Base-by-base conservation (phyloP, 2,888 invertebrate species). In the Thelaira solivaga region DNA sequence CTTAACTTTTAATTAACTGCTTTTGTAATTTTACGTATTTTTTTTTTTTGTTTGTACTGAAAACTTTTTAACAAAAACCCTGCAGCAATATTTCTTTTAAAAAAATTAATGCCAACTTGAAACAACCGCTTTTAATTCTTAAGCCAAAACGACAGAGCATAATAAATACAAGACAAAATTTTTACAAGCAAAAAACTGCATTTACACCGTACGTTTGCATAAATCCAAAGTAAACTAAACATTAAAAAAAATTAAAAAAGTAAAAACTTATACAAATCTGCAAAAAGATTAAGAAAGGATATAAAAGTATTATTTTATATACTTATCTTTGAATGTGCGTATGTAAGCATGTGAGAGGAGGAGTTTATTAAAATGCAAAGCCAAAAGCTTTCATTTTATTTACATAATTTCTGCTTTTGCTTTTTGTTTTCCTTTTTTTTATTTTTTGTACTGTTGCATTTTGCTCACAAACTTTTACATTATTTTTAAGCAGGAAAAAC, bases 331-430 rank as follows among this genome's bases (percentile, higher is more conserved):
- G 20, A n/a, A n/a, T n/a, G n/a, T n/a, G n/a, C n/a, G n/a, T n/a
- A n/a, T n/a, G n/a, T 20, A 3, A 11, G 18, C 41, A 26, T 47
- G 24, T 53, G 68, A 68, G 57, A 68, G 73, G 43, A n/a, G 57
- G n/a, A 68, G 68, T 73, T 64, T 68, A 73, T 73, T 68, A 71
- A 76, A 71, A 77, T 68, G 57, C 62, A 73, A 73, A 73, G 41
- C 67, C 62, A 34, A 61, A 43, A 39, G 71, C 55, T 49, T 45
- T 1, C 29, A 20, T 16, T 31, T 59, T 41, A 61, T 43, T 61
- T 31, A 18, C 13, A 13, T 36, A 43, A 16, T 22, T 34, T 24
- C 16, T 67, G 6, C 22, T 16, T 26, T 6, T 65, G 4, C 31
- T 26, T 18, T 18, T 47, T 5, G 2, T 18, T 4, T 36, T 36